phyloP scores from a whole-genome alignment of 2,888 invertebrate genomes.

The Tridacna gigas region DNA sequence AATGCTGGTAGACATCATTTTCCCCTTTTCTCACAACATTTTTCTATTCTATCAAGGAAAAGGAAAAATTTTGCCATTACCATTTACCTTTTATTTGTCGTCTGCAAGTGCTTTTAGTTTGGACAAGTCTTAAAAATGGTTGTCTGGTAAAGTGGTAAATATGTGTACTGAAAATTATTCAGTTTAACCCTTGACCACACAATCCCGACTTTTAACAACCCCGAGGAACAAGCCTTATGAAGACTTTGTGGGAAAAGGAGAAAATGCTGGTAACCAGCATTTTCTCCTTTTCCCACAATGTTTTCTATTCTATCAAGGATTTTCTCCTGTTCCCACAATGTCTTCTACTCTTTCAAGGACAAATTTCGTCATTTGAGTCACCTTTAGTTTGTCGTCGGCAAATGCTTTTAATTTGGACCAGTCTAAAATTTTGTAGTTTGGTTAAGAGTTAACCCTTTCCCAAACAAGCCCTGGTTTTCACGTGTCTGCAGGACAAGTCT shows the following conservation, averaged over 20 bases:
- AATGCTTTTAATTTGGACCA: too few relatives aligned
- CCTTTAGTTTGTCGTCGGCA: too few relatives aligned
- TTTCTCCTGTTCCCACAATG: too few relatives aligned
- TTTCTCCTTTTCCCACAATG: not conserved
- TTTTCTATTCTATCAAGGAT: not conserved
- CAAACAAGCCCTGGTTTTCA: too few relatives aligned
- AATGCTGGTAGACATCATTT: not conserved
- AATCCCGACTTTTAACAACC: not conserved
- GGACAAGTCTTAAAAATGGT: not conserved
- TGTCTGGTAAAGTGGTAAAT: not conserved
- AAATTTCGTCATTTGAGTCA: too few relatives aligned
- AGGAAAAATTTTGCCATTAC: too few relatives aligned
- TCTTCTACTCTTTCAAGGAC: too few relatives aligned
- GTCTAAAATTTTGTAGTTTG: too few relatives aligned
- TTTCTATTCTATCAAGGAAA: not conserved
- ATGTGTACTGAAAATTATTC: not conserved
- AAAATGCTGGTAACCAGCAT: not conserved
- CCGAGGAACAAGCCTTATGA: not conserved
- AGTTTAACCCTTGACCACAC: not conserved
- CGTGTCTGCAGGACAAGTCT: too few relatives aligned
- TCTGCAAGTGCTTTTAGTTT: not conserved
- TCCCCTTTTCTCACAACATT: conserved; percentile 5
- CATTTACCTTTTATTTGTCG: too few relatives aligned
- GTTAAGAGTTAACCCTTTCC: too few relatives aligned
- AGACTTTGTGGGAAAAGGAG: not conserved